Percentiles rank a stretch among this genome's conserved stretches.
Conservation (phyloP, 1,140 invertebrate species). For the Lepidostoma basale region DNA sequence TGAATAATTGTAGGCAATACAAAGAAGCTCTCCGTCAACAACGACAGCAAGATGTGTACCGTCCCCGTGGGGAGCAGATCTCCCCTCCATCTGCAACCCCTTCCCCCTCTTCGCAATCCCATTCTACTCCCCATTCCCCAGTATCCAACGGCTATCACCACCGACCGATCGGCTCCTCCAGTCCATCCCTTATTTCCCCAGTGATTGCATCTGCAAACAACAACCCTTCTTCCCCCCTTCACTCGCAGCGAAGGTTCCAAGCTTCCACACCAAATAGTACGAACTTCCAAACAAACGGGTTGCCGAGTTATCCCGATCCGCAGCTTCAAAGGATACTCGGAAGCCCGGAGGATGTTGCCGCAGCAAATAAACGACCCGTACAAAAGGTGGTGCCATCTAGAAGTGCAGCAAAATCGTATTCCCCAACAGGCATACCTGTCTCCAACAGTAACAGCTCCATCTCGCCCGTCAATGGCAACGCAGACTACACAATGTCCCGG, state of each 20-base stretch:
- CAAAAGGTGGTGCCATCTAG: slow-evolving; percentile 67
- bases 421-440: slow-evolving; percentile 50
- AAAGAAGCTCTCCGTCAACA: slow-evolving; percentile 86
- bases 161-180: slow-evolving; percentile 52
- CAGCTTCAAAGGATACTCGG: slow-evolving; percentile 34
- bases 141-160: slow-evolving; percentile 52
- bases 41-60: slow-evolving; percentile 79
- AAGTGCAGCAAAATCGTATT: slow-evolving; percentile 57
- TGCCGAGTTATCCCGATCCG: slow-evolving; percentile 42
- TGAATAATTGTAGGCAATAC: slow-evolving; percentile 72
- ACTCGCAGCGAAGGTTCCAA: slow-evolving; percentile 7
- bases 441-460: slow-evolving; percentile 37
- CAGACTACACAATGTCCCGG: slow-evolving; percentile 28
- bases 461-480: slow-evolving; percentile 39
- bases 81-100: slow-evolving; percentile 56
- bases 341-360: slow-evolving; percentile 16
- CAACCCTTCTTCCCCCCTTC: slow-evolving; percentile 4
- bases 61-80: slow-evolving; percentile 62
- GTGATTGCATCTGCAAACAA: background rate
- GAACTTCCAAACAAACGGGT: slow-evolving; percentile 36
- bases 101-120: slow-evolving; percentile 51
- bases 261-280: slow-evolving; percentile 54
- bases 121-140: slow-evolving; percentile 54
- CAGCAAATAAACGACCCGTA: slow-evolving; percentile 57
- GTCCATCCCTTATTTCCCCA: slow-evolving; percentile 48